Percentiles rank a stretch among this genome's conserved stretches.
These are phyloP conservation scores for Polylopha cassiicola DNA, from an alignment of 2,888 invertebrate genomes.

Conservation along the genomic window DNA sequence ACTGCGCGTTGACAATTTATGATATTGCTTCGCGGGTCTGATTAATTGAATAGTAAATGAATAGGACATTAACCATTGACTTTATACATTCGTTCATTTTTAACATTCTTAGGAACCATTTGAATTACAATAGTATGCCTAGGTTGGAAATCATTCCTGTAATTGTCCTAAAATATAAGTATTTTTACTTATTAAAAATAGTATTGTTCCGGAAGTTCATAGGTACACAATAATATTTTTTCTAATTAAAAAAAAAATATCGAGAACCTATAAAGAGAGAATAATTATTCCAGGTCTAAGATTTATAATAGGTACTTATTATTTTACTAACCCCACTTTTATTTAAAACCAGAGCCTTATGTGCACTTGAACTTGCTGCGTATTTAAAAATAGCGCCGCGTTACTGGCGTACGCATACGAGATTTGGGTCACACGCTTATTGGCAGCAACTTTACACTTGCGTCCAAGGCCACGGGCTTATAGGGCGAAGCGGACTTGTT, in stretches of 20 bases:
- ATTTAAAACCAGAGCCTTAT: constrained; percentile 12
- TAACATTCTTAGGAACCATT: constrained; percentile 19
- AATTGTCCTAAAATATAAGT: constrained; percentile 7
- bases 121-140: constrained; percentile 6
- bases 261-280: no score
- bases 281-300: no score
- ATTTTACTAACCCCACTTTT: no score
- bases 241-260: no score
- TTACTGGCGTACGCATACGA: constrained; percentile 36
- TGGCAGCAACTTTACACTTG: constrained; percentile 57
- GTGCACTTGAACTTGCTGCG: constrained; percentile 59
- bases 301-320: no score
- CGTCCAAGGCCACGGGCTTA: constrained; percentile 53
- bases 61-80: constrained; percentile 37
- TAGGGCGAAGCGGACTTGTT: constrained; percentile 29
- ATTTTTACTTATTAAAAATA: constrained; percentile 11
- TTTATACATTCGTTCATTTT: constrained; percentile 23
- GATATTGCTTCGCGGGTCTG: constrained; percentile 40
- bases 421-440: constrained; percentile 70
- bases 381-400: constrained; percentile 59
- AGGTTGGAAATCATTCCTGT: constrained; percentile 4
- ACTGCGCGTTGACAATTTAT: constrained; percentile 55
- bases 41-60: constrained; percentile 65
- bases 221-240: constrained; percentile 10
- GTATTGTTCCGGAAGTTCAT: constrained; percentile 8